These are phyloP conservation scores for Actinernus sp. DNA, from an alignment of 92 coral and sea anemone species.

Conservation along the genomic window DNA sequence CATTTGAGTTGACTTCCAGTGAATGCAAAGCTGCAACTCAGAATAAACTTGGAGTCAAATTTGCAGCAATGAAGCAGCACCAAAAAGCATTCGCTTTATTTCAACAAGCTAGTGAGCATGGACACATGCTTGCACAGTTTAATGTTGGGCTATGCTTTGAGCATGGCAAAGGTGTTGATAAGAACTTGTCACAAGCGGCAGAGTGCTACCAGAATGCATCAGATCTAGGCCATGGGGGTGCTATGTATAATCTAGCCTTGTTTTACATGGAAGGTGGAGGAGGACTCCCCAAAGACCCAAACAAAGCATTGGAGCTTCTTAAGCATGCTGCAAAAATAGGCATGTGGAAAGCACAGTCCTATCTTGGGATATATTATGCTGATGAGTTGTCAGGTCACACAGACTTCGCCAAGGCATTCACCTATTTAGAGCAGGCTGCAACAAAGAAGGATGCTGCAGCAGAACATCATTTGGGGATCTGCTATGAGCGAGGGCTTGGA, in stretches of 20 bases:
- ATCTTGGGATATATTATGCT: constrained; percentile 91
- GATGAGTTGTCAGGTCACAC: constrained; percentile 65
- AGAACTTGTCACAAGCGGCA: constrained; percentile 73
- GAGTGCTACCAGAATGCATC: constrained; percentile 74
- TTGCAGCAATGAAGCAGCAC: constrained; percentile 75
- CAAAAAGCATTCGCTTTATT: constrained; percentile 83
- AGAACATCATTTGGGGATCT: constrained; percentile 89
- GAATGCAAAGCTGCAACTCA: constrained; percentile 95
- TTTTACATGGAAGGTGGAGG: constrained; percentile 87
- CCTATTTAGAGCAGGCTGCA: constrained; percentile 88
- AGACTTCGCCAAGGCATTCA: constrained; percentile 73
- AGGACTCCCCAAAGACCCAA: constrained; percentile 62
- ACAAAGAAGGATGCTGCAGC: constrained; percentile 83
- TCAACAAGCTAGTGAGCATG: constrained; percentile 87
- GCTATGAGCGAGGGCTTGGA: constrained; percentile 93
- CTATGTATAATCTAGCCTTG: constrained; percentile 76
- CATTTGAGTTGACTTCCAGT: constrained; percentile 73
- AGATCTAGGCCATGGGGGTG: constrained; percentile 76
- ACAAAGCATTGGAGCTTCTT: constrained; percentile 56
- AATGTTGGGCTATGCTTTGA: constrained; percentile 96
- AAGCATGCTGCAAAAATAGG: constrained; percentile 69
- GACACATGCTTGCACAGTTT: constrained; percentile 92
- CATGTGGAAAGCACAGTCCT: constrained; percentile 87
- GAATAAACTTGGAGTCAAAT: constrained; percentile 90
- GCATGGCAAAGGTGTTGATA: constrained; percentile 87